A percentile compares a stretch with the other conserved stretches of the same genome.
Conservation (phyloP, 2,113 vertebrate species). For the Cyanistes caeruleus region DNA sequence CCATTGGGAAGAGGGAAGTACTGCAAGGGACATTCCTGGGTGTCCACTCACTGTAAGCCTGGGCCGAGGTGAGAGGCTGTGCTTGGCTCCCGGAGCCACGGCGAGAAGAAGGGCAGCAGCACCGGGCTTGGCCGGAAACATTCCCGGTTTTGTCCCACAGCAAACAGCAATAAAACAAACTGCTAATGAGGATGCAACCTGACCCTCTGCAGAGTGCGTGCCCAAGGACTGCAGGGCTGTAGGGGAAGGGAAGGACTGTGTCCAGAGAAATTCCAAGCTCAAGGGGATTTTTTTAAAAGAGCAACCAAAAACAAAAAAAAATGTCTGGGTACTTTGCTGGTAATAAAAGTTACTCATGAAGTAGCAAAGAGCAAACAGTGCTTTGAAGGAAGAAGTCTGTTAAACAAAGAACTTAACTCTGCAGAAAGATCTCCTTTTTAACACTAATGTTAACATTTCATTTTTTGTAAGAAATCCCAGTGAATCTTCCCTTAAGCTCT, state of each 20-base stretch:
- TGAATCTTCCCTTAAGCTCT: neutral
- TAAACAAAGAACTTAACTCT: neutral
- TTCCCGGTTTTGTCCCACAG: neutral
- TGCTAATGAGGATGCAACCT: neutral
- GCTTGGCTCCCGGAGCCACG: neutral
- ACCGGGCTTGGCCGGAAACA: neutral
- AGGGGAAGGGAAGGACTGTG: neutral
- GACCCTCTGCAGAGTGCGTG: neutral
- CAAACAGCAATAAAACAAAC: constrained; percentile 28
- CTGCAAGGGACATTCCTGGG: neutral
- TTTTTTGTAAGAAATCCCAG: neutral
- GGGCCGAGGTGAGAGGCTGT: neutral
- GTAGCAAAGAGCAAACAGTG: neutral
- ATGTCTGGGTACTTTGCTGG: neutral
- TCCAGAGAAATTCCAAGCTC: neutral
- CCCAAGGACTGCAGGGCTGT: neutral
- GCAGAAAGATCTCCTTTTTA: neutral
- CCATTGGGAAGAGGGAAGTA: neutral
- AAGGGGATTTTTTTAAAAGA: neutral
- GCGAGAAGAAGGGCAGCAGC: neutral
- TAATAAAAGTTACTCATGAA: constrained; percentile 15
- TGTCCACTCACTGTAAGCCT: neutral
- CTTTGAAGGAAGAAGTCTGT: neutral
- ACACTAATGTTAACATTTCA: neutral
- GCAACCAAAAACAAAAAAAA: neutral